Evolutionary conservation across 2,797 vertebrate species (phyloP), one percentile per base, ranked within the genome.

Genomic region (Peromyscus aztecus): DNA sequence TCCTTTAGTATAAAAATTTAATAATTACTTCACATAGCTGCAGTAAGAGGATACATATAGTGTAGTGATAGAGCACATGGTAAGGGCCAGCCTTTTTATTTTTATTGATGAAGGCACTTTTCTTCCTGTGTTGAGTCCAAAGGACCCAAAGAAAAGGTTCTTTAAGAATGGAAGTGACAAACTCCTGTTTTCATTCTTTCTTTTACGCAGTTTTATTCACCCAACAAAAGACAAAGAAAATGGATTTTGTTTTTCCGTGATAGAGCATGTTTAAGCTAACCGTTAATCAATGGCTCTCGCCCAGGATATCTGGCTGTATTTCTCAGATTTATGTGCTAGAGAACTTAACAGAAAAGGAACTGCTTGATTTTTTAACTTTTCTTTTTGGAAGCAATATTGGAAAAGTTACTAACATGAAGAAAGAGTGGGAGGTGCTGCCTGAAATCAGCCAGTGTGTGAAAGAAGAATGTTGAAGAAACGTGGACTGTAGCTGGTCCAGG

Each of bases 181-280:
- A 29, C 10, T 1, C 10, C 92, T 77, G 5, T 92, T 90, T 92
- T 19, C 49, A 6, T 76, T 87, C 94, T 49, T 90, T 89, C 46
- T 75, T 84, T 90, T 46, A 94, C 80, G 87, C 1, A 71, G 5
- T 23, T 94, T 87, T 97, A 76, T 84, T 95, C 24, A 55, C 21
- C 52, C 59, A 77, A 69, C 1, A 27, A 71, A 78, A 76, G 8
- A 59, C 80, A 82, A 83, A 40, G 3, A 43, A 82, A 84, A 37
- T 43, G 23, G n/a, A 34, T 78, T 16, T 65, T 23, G 46, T 59
- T 90, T 75, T 90, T 71, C 65, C 10, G 34, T 49, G 27, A 61
- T 37, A 86, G 10, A 90, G n/a, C 49, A 37, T 13, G 34, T 65
- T 81, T 73, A 76, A 71, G 57, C 24, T 89, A 83, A 80, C 65